phyloP scores from a whole-genome alignment of 2,888 invertebrate genomes.

The Eupithecia subumbrata region DNA sequence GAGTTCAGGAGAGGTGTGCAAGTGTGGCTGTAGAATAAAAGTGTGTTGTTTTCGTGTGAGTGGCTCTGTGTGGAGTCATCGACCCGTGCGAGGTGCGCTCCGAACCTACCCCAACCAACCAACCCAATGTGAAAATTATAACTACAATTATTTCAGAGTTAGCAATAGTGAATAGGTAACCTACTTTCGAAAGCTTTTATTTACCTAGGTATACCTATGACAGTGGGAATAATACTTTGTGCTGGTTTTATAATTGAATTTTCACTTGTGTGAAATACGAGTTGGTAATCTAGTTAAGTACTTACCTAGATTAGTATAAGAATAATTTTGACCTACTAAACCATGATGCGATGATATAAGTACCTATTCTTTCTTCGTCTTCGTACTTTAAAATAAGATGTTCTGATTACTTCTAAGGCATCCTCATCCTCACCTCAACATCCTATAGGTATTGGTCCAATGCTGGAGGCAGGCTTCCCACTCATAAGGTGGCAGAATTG shows the following conservation, averaged over 20 bases:
- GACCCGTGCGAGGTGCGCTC: constrained; percentile 64
- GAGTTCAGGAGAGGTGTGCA: constrained; percentile 41
- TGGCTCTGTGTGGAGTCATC: constrained; percentile 64
- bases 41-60: constrained; percentile 52
- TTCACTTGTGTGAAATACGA: neutral
- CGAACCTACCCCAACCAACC: constrained; percentile 83
- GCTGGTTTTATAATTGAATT: neutral
- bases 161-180: neutral
- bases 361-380: too few relatives aligned
- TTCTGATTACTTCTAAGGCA: too few relatives aligned
- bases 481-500: too few relatives aligned
- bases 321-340: neutral
- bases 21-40: constrained; percentile 46
- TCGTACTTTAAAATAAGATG: too few relatives aligned
- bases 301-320: neutral
- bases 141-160: constrained; percentile 49
- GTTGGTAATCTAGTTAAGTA: neutral
- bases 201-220: too few relatives aligned
- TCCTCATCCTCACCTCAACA: too few relatives aligned
- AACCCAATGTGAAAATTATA: constrained; percentile 72
- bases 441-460: too few relatives aligned
- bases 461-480: too few relatives aligned
- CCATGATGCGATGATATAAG: too few relatives aligned
- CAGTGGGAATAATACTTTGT: neutral
- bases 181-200: constrained; percentile 9